Conservation (phyloP, 2,888 invertebrate genomes). For the Muscina levida region DNA sequence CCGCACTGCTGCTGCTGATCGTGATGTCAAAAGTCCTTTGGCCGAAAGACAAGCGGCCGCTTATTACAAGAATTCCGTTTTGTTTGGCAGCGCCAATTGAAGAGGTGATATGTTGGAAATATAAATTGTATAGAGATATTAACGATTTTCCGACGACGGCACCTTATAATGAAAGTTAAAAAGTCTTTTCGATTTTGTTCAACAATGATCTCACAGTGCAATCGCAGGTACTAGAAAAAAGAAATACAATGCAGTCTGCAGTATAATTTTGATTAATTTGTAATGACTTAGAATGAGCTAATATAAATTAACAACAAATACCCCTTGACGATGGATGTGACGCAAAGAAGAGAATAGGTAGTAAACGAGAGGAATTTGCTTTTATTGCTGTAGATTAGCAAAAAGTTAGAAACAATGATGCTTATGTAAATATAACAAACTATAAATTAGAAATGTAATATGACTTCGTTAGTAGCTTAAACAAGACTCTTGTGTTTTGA, state of each 20-base stretch:
- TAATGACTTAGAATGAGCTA: no score
- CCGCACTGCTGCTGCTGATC: constrained; percentile 88
- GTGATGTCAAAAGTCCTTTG: constrained; percentile 92
- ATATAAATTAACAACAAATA: constrained; percentile 1
- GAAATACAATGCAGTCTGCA: constrained; percentile 14
- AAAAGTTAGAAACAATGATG: no score
- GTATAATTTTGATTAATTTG: no score
- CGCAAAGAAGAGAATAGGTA: not conserved
- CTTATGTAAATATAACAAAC: no score
- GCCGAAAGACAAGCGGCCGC: constrained; percentile 87
- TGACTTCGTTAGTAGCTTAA: no score
- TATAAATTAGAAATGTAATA: no score
- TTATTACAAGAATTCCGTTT: constrained; percentile 94
- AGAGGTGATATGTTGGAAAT: constrained; percentile 32
- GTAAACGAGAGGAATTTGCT: no score
- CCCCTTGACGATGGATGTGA: not conserved
- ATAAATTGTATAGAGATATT: not conserved
- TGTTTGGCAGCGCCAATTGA: constrained; percentile 93
- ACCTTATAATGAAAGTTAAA: constrained; percentile 13
- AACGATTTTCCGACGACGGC: constrained; percentile 55
- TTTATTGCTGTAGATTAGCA: no score
- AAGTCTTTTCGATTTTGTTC: not conserved
- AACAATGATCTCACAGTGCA: constrained; percentile 76
- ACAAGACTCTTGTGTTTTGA: no score
- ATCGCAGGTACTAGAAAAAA: constrained; percentile 64